Evolutionary conservation across 2,888 invertebrate species (phyloP).

Genomic region (Morinoia aosen): DNA sequence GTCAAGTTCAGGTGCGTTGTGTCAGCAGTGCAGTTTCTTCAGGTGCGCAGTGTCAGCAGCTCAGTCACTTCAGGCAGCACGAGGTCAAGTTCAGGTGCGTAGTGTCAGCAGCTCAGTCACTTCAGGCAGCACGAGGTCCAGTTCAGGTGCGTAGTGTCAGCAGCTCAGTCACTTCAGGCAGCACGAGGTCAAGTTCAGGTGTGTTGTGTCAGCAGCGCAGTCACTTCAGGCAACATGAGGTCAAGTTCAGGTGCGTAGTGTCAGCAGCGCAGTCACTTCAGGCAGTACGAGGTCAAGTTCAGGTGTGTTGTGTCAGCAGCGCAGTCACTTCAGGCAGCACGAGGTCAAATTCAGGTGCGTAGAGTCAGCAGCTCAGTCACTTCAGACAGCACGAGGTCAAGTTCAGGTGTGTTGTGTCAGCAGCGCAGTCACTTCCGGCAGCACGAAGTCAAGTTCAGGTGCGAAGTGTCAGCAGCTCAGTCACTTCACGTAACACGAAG

Average conservation of each 20-base stretch:
- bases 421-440: conserved; percentile 93
- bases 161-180: no score
- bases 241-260: conserved; percentile 73
- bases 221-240: background rate
- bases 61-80: conserved; percentile 93
- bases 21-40: conserved; percentile 85
- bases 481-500: background rate
- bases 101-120: conserved; percentile 71
- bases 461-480: conserved; percentile 76
- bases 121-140: background rate
- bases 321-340: conserved; percentile 93
- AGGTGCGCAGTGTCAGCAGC: conserved; percentile 94
- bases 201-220: conserved; percentile 72
- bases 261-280: no score
- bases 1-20: conserved; percentile 95
- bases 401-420: conserved; percentile 72
- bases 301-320: no score
- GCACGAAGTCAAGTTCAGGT: conserved; percentile 96
- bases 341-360: conserved; percentile 95
- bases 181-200: conserved; percentile 95
- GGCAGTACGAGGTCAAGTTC: conserved; percentile 95
- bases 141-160: conserved; percentile 75
- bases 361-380: no score
- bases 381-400: no score
- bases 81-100: conserved; percentile 95